phyloP scores from a whole-genome alignment of 2,797 vertebrate genomes.

The Eulemur mongoz region DNA sequence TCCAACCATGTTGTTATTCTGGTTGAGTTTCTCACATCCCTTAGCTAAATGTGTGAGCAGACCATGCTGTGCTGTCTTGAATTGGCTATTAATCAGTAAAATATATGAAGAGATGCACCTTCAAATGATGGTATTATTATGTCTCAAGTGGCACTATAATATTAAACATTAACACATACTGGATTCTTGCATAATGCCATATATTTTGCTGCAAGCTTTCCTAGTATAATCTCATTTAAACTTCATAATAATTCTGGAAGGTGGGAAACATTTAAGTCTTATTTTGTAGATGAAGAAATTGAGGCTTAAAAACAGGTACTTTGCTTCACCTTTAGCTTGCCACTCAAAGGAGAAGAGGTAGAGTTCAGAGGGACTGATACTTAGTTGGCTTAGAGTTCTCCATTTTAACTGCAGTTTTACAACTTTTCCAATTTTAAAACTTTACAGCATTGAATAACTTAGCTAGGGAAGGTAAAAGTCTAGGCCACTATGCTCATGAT shows the following conservation, averaged over 20 bases:
- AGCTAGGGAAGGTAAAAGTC: not conserved
- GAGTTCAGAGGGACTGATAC: not conserved
- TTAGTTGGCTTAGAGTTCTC: not conserved
- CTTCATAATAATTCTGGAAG: not conserved
- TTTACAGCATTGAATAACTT: not conserved
- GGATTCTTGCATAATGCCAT: not conserved
- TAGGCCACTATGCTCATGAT: not conserved
- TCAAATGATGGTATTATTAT: constrained; percentile 22
- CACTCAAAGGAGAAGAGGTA: not conserved
- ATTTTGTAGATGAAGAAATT: constrained; percentile 6
- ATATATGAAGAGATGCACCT: not conserved
- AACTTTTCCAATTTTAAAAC: not conserved
- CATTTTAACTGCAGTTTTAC: not conserved
- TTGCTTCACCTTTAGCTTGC: not conserved
- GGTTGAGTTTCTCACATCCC: not conserved
- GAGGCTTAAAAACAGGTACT: not conserved
- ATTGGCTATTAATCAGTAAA: constrained; percentile 28
- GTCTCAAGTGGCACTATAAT: not conserved
- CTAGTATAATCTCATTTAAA: constrained; percentile 36
- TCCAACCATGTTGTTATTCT: constrained; percentile 34
- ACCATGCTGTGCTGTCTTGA: not conserved
- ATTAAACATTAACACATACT: not conserved
- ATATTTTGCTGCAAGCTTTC: not conserved
- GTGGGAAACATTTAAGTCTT: not conserved
- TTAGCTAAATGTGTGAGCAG: constrained; percentile 41